Evolutionary conservation across 2,888 invertebrate genomes (phyloP).

Genomic region (Acrobasis repandana): DNA sequence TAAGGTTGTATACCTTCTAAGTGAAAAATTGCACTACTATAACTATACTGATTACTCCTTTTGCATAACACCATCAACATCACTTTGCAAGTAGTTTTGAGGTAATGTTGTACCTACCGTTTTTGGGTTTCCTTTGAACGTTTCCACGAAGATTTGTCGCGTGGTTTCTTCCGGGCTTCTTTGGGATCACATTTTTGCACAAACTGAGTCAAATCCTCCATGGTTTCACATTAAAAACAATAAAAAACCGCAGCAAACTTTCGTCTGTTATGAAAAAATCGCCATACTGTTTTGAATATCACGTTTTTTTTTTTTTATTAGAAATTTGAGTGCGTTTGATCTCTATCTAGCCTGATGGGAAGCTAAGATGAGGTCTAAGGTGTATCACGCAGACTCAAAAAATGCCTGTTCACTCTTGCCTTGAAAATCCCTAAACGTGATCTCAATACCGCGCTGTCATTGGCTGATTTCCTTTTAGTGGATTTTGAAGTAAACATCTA

Average conservation of each 20-base stretch:
- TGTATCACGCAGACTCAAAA: too few species aligned
- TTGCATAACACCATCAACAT: constrained; percentile 2
- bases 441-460: constrained; percentile 15
- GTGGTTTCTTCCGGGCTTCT: constrained; percentile 7
- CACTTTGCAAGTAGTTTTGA: constrained; percentile 3
- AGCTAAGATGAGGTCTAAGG: too few species aligned
- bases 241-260: constrained; percentile 4
- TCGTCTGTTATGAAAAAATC: background rate
- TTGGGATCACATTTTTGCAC: constrained; percentile 17
- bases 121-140: constrained; percentile 3
- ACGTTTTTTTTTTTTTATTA: too few species aligned
- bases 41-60: background rate
- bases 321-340: too few species aligned
- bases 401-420: too few species aligned
- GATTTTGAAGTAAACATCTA: constrained; percentile 8
- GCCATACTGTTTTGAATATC: constrained; percentile 13
- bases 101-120: constrained; percentile 6
- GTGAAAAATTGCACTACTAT: background rate
- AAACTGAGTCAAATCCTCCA: background rate
- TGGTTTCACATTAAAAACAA: constrained; percentile 9
- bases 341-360: too few species aligned
- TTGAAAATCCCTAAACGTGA: too few species aligned
- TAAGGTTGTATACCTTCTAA: too few species aligned
- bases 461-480: constrained; percentile 14
- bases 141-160: constrained; percentile 10